These are phyloP conservation scores for Trimorus sp. DNA, from an alignment of 2,888 invertebrate species.

Conservation along the genomic window DNA sequence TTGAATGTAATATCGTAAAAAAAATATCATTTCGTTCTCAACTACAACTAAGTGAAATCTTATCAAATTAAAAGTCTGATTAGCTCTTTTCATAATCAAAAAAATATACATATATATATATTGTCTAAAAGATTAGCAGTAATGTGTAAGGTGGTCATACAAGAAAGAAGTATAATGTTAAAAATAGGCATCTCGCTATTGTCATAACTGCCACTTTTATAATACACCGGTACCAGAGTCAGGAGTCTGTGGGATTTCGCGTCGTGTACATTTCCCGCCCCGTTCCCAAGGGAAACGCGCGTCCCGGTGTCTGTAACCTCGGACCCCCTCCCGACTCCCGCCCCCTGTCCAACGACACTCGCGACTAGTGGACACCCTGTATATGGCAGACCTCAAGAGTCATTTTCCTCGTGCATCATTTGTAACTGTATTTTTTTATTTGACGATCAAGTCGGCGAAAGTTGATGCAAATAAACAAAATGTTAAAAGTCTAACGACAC, in stretches of 20 bases:
- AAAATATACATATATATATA: conserved; percentile 48
- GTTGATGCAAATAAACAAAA: conserved; percentile 8
- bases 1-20: too few relatives aligned
- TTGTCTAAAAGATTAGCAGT: conserved; percentile 42
- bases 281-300: conserved; percentile 9
- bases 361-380: conserved; percentile 71
- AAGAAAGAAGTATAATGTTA: conserved; percentile 25
- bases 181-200: conserved; percentile 53
- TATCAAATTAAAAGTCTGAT: too few relatives aligned
- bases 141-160: conserved; percentile 41
- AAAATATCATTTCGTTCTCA: too few relatives aligned
- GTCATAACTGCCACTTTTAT: conserved; percentile 61
- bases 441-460: conserved; percentile 17
- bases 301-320: conserved; percentile 31
- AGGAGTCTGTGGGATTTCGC: conserved; percentile 57
- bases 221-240: conserved; percentile 41
- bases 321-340: not conserved
- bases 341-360: conserved; percentile 12
- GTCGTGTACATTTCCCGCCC: conserved; percentile 16
- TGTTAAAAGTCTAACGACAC: not conserved
- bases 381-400: conserved; percentile 68
- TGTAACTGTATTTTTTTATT: conserved; percentile 61
- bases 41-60: too few relatives aligned
- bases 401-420: conserved; percentile 67
- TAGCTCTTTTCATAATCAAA: too few relatives aligned